A percentile compares a stretch with the other conserved stretches of the same genome.
Evolutionary conservation across 2,113 vertebrate genomes (phyloP).

Genomic region (Melanotaenia duboulayi): DNA sequence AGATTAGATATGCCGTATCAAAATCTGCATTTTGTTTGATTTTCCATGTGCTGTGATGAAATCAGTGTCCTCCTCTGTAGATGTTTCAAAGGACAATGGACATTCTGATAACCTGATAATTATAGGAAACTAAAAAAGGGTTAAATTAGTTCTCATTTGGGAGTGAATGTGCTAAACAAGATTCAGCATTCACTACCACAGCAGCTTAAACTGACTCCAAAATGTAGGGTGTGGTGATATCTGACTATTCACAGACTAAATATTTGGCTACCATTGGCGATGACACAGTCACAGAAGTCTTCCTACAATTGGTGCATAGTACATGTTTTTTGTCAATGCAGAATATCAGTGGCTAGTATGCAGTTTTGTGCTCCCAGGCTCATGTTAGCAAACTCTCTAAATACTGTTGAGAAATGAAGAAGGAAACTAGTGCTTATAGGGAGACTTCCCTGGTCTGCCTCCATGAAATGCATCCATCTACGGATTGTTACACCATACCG

Average conservation of each 20-base stretch:
- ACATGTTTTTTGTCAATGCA: background rate
- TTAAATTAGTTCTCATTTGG: background rate
- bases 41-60: background rate
- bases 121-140: too few relatives aligned
- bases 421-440: constrained; percentile 4
- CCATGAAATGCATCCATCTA: constrained; percentile 40
- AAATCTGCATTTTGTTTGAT: background rate
- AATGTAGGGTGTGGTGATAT: background rate
- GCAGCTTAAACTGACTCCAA: background rate
- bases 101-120: background rate
- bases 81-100: background rate
- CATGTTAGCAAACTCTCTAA: constrained; percentile 3
- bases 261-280: too few relatives aligned
- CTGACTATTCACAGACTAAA: background rate
- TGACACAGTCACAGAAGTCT: background rate
- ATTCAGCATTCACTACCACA: constrained; percentile 13
- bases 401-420: background rate
- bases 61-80: background rate
- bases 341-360: background rate
- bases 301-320: too few relatives aligned
- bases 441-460: background rate
- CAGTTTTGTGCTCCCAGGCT: background rate
- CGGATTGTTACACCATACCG: constrained; percentile 22
- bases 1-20: background rate
- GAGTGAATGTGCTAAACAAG: constrained; percentile 6